phyloP scores from a whole-genome alignment of 2,888 invertebrate species.

The Torymus texanus region DNA sequence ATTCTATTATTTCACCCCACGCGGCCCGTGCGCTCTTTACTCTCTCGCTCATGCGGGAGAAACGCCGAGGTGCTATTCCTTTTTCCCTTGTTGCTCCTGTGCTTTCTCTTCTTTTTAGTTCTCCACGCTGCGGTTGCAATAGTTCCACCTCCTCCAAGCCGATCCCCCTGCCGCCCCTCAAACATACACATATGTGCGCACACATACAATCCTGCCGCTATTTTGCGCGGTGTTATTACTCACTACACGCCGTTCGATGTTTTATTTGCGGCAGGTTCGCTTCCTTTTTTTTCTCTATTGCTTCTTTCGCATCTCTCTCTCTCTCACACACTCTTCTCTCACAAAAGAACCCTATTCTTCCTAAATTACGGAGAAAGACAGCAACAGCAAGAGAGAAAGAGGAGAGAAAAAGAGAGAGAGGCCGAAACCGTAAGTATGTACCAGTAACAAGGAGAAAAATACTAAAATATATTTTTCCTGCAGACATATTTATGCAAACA shows the following conservation, averaged over 20 bases:
- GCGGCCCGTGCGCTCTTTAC: not conserved
- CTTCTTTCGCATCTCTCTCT: not conserved
- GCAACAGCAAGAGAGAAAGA: too few species aligned
- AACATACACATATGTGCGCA: too few species aligned
- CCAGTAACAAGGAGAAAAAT: conserved; percentile 50
- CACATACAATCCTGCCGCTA: conserved; percentile 19
- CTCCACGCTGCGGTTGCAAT: conserved; percentile 8
- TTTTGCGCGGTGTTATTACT: conserved; percentile 59
- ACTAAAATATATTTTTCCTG: conserved; percentile 56
- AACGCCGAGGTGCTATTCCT: conserved; percentile 18
- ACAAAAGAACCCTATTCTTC: not conserved
- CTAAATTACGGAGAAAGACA: too few species aligned
- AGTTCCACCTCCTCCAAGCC: not conserved
- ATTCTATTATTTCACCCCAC: conserved; percentile 28
- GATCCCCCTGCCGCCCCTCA: not conserved
- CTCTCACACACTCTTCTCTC: not conserved
- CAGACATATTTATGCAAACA: conserved; percentile 34
- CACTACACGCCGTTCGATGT: conserved; percentile 40
- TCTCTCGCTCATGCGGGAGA: not conserved
- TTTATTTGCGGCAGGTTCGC: conserved; percentile 27
- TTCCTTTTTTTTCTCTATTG: not conserved
- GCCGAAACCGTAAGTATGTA: not conserved
- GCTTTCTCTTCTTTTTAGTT: conserved; percentile 22
- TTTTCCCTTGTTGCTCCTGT: conserved; percentile 1
- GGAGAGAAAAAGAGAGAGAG: not conserved